Base-by-base conservation (phyloP, 1,140 invertebrate genomes). In the Magallana gigas region DNA sequence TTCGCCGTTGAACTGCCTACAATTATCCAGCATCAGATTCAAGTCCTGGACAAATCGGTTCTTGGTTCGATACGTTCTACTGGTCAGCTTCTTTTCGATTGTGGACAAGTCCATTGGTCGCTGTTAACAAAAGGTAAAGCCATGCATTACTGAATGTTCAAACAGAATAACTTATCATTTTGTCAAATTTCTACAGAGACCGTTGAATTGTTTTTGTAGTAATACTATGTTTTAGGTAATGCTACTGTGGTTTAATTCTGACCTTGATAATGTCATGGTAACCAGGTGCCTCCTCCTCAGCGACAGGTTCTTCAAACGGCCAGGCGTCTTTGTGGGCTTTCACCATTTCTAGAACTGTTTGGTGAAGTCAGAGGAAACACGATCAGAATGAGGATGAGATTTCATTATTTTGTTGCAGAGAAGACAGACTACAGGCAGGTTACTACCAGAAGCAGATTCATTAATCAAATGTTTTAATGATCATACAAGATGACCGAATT, bases 231-330 rank as follows among this genome's bases (percentile, higher is more conserved):
- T 48, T 48, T 48, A 48, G 36, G 36, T 48, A 48, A 48, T 48
- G 36, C 36, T 5, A 48, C 36, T 48, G 3, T 5, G 36, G 36
- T 48, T 76, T 12, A 8, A 0, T 8, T 76, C 68, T 85, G 86
- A 94, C 94, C 89, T 92, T 92, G 57, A 95, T 93, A 18, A 95
- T 91, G 57, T 94, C 95, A 89, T 97, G 97, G 94, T 98, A 98
- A 93, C 97, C 97, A 1, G 98, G 98, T 1, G 98, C 98, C 93
- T 97, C 98, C 92, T 97, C 97, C 94, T 98, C 98, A 86, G 98
- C 97, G 0, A 99, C 98, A 5, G 98, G 97, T 94, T 98, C 97
- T 91, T 97, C 95, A 94, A 98, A 98, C 1, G 98, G 98, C 98
- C 98, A 98, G 4, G 98, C 97, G 94, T 98, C 97, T 88, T 97